Base-by-base conservation (phyloP, 2,888 invertebrate species). In the Mimas tiliae region DNA sequence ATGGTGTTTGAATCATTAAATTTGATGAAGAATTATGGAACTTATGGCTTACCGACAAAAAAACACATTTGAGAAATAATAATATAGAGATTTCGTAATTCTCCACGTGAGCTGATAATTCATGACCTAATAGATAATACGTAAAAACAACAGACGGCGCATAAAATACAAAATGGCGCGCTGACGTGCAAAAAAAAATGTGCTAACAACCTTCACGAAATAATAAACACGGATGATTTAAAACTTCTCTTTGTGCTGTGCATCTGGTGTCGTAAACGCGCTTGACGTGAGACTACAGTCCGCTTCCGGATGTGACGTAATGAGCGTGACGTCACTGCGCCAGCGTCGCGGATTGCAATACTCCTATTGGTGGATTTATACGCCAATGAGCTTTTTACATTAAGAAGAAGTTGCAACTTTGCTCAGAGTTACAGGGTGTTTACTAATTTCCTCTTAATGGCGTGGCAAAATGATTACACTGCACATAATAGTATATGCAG, bases 241-340 rank as follows among this genome's bases (percentile, higher is more conserved):
- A 33, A 58, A 58, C 58, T 42, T 42, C 58, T 55, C 55, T 58
- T 58, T 42, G 58, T 58, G 42, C 58, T 1, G 38, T 58, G 38
- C 58, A 58, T 58, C 58, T 58, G 58, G 38, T 48, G 63, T 65
- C 65, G 64, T 69, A 66, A 67, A 67, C 63, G 7, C 48, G n/a
- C 12, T 55, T 71, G 70, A 73, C 72, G 71, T 27, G n/a, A 27
- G 2, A 27, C 27, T 1, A 72, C 69, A 68, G 1, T 21, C 12
- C 19, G 42, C 58, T 42, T 58, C 42, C 58, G 58, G 58, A 42
- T 58, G 12, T 65, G 69, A 71, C 69, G 72, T 69, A 70, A 72
- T 42, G 12, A 6, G 19, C 63, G 62, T 66, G 62, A 67, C 66
- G 65, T 68, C 69, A 68, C 64, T 27, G 27, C 27, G 2, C 2